Evolutionary conservation across 2,888 invertebrate genomes (phyloP).

Genomic region (Meandrusa payeni): DNA sequence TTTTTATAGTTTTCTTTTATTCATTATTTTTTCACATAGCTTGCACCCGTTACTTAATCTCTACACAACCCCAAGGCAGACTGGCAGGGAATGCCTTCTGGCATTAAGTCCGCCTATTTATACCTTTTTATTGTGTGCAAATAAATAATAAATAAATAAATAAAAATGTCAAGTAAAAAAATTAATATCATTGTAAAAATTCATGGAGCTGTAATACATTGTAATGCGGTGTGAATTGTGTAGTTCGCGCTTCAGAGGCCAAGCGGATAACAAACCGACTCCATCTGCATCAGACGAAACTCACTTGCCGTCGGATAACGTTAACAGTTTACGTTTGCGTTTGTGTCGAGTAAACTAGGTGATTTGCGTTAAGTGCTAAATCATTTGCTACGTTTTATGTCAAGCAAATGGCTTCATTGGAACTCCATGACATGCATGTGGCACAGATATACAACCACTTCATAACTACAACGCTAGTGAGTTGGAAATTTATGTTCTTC

Average conservation of each 20-base stretch:
- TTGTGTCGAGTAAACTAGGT: conserved; percentile 19
- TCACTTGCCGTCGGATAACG: conserved; percentile 20
- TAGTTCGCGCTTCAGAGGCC: conserved; percentile 12
- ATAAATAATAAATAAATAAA: no score
- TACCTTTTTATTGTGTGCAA: no score
- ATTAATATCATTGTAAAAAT: no score
- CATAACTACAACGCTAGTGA: no score
- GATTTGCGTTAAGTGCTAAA: conserved; percentile 24
- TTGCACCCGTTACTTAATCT: no score
- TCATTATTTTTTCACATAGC: no score
- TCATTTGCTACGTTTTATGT: conserved; percentile 24
- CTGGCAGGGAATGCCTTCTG: no score
- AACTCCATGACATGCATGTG: conserved; percentile 9
- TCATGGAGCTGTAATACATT: neutral
- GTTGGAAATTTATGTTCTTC: conserved; percentile 1
- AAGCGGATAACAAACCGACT: conserved; percentile 22
- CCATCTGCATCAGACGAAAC: conserved; percentile 14
- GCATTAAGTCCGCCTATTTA: no score
- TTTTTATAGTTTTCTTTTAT: no score
- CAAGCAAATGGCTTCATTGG: conserved; percentile 23
- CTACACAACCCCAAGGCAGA: no score
- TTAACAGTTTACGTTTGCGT: conserved; percentile 24
- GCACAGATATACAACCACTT: neutral
- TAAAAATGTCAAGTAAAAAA: no score
- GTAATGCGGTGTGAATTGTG: conserved; percentile 1